These are phyloP conservation scores for Drosophila gunungcola DNA, from an alignment of 1,140 invertebrate species.

Conservation along the genomic window DNA sequence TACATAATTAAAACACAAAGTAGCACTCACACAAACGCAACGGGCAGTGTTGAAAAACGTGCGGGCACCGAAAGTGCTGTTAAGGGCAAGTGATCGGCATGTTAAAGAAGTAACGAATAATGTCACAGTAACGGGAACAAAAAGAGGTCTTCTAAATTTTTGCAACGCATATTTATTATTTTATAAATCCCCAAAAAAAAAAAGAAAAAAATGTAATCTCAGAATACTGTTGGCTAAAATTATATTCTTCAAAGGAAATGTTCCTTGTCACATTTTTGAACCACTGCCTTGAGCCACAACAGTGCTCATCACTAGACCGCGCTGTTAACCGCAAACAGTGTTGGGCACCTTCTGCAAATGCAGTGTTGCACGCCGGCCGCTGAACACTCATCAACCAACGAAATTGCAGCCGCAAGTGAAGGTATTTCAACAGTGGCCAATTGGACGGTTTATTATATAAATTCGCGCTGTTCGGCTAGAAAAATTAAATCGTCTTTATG, in stretches of 20 bases:
- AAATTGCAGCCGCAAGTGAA: constrained; percentile 52
- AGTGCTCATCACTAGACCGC: neutral
- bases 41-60: neutral
- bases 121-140: neutral
- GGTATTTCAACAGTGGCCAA: constrained; percentile 54
- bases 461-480: constrained; percentile 24
- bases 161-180: too few species aligned
- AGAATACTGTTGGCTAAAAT: too few species aligned
- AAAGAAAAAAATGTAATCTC: too few species aligned
- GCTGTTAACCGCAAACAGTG: constrained; percentile 16
- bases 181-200: too few species aligned
- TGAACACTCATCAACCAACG: constrained; percentile 5
- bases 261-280: neutral
- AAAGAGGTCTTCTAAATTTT: too few species aligned
- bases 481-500: constrained; percentile 54
- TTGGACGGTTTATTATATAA: constrained; percentile 68
- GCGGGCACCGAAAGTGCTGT: neutral
- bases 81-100: neutral
- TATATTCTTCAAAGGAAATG: too few species aligned
- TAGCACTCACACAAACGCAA: neutral
- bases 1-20: constrained; percentile 60
- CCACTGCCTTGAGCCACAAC: neutral
- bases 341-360: constrained; percentile 1
- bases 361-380: constrained; percentile 10
- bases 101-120: neutral